Percentiles rank a stretch among this genome's conserved stretches.
Evolutionary conservation across 2,888 invertebrate genomes (phyloP).

Genomic region (Theodoxus fluviatilis): DNA sequence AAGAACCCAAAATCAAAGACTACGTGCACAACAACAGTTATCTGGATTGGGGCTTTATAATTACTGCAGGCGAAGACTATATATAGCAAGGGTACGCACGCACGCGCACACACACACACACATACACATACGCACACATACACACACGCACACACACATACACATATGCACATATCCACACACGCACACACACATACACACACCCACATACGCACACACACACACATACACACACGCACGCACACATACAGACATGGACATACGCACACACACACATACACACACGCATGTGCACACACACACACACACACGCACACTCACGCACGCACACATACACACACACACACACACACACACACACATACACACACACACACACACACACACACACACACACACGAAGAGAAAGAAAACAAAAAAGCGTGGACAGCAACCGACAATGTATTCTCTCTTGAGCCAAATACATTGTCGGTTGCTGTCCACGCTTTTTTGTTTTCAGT

Average conservation of each 20-base stretch:
- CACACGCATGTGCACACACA: neutral
- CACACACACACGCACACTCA: slow-evolving; percentile 10
- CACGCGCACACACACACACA: neutral
- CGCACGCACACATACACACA: neutral
- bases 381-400: neutral
- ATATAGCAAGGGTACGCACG: neutral
- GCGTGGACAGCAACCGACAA: neutral
- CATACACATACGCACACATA: neutral
- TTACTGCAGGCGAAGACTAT: too few relatives aligned
- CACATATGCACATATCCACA: neutral
- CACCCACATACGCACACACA: slow-evolving; percentile 20
- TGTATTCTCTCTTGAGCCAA: neutral
- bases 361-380: neutral
- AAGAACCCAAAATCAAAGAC: too few relatives aligned
- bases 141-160: neutral
- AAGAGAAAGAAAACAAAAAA: neutral
- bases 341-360: neutral
- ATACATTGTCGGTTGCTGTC: neutral
- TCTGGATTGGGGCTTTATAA: too few relatives aligned
- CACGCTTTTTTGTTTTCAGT: too few relatives aligned
- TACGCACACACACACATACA: neutral
- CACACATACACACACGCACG: slow-evolving; percentile 9
- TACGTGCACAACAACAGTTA: too few relatives aligned
- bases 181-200: neutral
- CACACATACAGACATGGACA: neutral